Evolutionary conservation across 2,888 invertebrate genomes (phyloP), one percentile per base, ranked within the genome.

Genomic region (Oxyscelio sp.): DNA sequence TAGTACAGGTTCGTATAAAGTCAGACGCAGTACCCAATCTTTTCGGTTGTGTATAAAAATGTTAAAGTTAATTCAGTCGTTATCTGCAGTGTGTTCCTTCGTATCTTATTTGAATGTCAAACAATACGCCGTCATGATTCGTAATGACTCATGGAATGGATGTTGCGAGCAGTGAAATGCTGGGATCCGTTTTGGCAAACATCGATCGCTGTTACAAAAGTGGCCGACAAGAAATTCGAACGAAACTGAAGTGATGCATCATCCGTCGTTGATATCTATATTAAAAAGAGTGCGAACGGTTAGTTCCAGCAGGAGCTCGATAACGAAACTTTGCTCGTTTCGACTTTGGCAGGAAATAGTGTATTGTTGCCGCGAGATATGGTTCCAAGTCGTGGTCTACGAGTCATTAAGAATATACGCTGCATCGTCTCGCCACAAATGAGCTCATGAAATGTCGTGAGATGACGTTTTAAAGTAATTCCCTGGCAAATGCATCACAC

Each of bases 341-440:
- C 74, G 66, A 81, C 82, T 83, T 85, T 83, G 54, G 70, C 68
- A 84, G 84, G 85, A 85, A 82, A 84, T 85, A 75, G 70, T 77
- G 79, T 78, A 82, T 85, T 80, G 88, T 88, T 89, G 85, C 73
- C 73, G 54, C 27, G 61, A 75, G 83, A 75, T 83, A 79, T 79
- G 81, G 66, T 70, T 77, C 65, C 73, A 78, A 56, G 79, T 71
- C 63, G 81, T 61, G 86, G 87, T 88, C 85, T 85, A 81, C 86
- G 86, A 83, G 86, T 88, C 90, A 91, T 90, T 90, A 91, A 85
- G 89, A 90, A 88, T 89, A 87, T 83, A 90, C 90, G 90, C 89
- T 88, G 86, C 81, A 66, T 66, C 81, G n/a, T n/a, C n/a, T n/a
- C n/a, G n/a, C n/a, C n/a, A n/a, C n/a, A 78, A 77, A 68, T 70